Conservation (phyloP, 2,888 invertebrate species). For the Elysia crispata region DNA sequence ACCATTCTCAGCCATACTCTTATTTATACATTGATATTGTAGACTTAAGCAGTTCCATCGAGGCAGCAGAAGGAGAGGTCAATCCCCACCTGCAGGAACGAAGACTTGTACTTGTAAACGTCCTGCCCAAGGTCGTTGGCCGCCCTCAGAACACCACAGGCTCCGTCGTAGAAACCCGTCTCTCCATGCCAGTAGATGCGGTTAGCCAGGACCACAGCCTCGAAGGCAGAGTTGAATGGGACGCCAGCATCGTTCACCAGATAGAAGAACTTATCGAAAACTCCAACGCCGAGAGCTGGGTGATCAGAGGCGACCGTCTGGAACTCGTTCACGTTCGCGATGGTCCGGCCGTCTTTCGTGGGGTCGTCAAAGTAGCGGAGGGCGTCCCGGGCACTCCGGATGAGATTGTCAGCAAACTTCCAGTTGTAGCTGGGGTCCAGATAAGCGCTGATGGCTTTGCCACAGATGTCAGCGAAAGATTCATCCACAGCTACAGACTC, state of each 20-base stretch:
- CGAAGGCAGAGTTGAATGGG: background rate
- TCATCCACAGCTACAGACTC: slow-evolving; percentile 20
- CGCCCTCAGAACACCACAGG: slow-evolving; percentile 24
- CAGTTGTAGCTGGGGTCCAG: background rate
- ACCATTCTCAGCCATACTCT: too few relatives aligned
- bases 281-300: slow-evolving; percentile 3
- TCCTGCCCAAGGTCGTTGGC: slow-evolving; percentile 15
- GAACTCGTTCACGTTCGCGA: background rate
- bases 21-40: too few relatives aligned
- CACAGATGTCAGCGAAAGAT: slow-evolving; percentile 30
- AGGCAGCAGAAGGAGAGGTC: slow-evolving; percentile 31
- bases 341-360: background rate
- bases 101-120: background rate
- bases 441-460: slow-evolving; percentile 6
- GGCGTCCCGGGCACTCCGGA: background rate
- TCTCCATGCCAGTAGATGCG: slow-evolving; percentile 23
- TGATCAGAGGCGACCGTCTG: background rate
- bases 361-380: slow-evolving; percentile 32
- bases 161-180: slow-evolving; percentile 5
- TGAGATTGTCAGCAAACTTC: background rate
- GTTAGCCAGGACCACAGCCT: slow-evolving; percentile 14
- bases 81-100: slow-evolving; percentile 22
- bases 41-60: background rate
- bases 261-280: slow-evolving; percentile 20
- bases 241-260: background rate